Evolutionary conservation across 2,113 vertebrate species (phyloP).

Genomic region (Charadrius vociferus): DNA sequence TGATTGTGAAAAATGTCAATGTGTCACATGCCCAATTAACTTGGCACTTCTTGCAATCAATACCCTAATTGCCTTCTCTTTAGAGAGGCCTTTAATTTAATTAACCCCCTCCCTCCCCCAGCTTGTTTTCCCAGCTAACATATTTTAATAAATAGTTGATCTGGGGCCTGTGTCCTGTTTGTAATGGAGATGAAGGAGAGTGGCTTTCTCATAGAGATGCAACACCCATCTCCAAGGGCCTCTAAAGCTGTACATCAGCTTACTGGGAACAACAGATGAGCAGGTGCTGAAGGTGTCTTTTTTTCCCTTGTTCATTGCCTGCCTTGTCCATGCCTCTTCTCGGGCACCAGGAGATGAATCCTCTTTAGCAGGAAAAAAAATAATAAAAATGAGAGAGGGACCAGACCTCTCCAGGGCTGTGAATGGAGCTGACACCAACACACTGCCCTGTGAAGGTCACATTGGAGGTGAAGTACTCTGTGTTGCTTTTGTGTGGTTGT

Average conservation of each 20-base stretch:
- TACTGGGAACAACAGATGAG: neutral
- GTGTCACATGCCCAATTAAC: conserved; percentile 71
- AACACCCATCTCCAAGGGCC: neutral
- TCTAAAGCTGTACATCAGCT: neutral
- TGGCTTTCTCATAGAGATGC: neutral
- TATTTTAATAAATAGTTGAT: conserved; percentile 34
- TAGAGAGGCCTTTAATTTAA: conserved; percentile 69
- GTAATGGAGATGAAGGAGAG: neutral
- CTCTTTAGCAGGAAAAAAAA: neutral
- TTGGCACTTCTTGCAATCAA: conserved; percentile 65
- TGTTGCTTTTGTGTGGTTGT: neutral
- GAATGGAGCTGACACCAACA: neutral
- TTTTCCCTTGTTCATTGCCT: neutral
- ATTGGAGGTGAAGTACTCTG: neutral
- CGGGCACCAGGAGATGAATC: neutral
- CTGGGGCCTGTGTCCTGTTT: neutral
- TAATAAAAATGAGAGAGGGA: neutral
- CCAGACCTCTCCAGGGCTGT: neutral
- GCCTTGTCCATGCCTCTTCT: neutral
- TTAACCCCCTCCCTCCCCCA: conserved; percentile 30
- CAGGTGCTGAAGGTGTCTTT: neutral
- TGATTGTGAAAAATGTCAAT: conserved; percentile 67
- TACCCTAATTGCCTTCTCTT: conserved; percentile 67
- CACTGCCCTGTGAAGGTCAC: neutral
- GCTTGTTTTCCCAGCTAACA: conserved; percentile 26